These are phyloP conservation scores for Brachyistius frenatus DNA, from an alignment of 2,113 vertebrate genomes.

Conservation along the genomic window DNA sequence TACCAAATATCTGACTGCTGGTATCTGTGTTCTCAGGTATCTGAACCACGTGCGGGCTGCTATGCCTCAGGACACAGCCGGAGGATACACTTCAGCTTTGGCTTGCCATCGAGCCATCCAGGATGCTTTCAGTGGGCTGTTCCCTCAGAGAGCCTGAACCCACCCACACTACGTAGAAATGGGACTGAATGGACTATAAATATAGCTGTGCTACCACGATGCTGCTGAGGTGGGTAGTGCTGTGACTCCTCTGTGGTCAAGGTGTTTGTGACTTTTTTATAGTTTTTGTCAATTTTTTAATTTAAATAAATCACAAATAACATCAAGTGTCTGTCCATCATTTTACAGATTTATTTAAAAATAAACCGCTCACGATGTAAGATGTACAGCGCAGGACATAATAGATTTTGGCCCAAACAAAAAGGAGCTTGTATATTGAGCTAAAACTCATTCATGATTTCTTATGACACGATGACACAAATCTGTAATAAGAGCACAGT, in stretches of 20 bases:
- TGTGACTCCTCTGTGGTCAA: not conserved
- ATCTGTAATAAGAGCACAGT: constrained; percentile 11
- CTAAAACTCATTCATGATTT: not conserved
- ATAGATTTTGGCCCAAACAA: constrained; percentile 7
- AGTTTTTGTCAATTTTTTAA: constrained; percentile 52
- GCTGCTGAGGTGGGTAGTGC: not conserved
- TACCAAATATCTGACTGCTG: constrained; percentile 54
- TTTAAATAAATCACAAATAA: constrained; percentile 65
- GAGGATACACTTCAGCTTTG: constrained; percentile 93
- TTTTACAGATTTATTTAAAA: constrained; percentile 63
- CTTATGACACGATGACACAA: not conserved
- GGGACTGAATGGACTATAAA: constrained; percentile 42
- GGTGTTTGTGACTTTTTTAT: constrained; percentile 32
- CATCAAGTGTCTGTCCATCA: not conserved
- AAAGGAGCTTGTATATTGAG: not conserved
- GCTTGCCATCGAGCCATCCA: constrained; percentile 96
- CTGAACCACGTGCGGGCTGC: constrained; percentile 93
- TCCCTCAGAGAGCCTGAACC: constrained; percentile 66
- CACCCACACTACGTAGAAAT: not conserved
- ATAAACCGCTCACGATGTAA: not conserved
- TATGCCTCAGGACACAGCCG: constrained; percentile 93
- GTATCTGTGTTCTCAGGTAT: constrained; percentile 86
- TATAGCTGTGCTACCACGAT: not conserved
- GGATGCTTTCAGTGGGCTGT: constrained; percentile 96
- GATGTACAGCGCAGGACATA: not conserved